Percentiles rank a stretch among this genome's conserved stretches.
These are phyloP conservation scores for Arrhamphus sclerolepis DNA, from an alignment of 2,797 vertebrate species.

Conservation along the genomic window DNA sequence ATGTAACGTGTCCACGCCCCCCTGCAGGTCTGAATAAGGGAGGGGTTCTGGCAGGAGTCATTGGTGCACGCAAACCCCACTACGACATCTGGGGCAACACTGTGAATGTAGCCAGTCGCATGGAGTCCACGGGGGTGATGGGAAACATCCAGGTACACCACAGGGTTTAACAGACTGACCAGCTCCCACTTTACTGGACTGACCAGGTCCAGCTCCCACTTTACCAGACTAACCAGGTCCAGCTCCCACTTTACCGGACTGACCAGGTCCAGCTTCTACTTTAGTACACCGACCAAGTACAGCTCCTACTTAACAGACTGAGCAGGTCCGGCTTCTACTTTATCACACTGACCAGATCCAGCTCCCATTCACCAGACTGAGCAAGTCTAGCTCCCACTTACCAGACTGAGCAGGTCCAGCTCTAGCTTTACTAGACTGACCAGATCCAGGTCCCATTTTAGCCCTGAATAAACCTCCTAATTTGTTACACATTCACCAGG, in stretches of 20 bases:
- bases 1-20: neutral
- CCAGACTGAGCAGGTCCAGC: too few species aligned
- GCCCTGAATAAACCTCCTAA: too few species aligned
- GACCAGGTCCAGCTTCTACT: neutral
- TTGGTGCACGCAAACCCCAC: slow-evolving; percentile 94
- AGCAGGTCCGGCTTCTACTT: too few species aligned
- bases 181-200: too few species aligned
- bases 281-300: neutral
- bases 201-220: neutral
- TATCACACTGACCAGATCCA: too few species aligned
- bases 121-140: slow-evolving; percentile 98
- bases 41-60: slow-evolving; percentile 92
- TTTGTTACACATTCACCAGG: too few species aligned
- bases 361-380: too few species aligned
- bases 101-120: slow-evolving; percentile 96
- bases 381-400: too few species aligned
- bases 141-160: slow-evolving; percentile 93
- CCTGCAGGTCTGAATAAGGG: slow-evolving; percentile 93
- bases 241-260: neutral
- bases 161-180: neutral
- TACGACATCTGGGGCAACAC: slow-evolving; percentile 99
- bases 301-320: neutral
- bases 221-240: neutral
- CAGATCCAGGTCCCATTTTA: too few species aligned
- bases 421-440: too few species aligned